phyloP scores from a whole-genome alignment of 2,888 invertebrate species.

The Gasteruption jaculator region DNA sequence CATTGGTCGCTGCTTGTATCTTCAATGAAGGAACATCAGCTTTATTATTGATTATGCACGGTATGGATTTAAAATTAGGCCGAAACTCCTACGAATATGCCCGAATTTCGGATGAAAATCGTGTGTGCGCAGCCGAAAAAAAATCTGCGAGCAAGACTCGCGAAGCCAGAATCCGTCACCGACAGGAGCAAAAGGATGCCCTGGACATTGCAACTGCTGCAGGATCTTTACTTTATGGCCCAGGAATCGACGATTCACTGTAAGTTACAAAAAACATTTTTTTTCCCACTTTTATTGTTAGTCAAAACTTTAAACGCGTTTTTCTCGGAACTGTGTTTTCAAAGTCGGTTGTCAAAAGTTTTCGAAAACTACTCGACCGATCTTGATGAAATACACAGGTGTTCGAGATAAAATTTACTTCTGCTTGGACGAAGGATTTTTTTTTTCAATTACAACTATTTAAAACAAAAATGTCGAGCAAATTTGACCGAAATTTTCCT shows the following conservation, averaged over 20 bases:
- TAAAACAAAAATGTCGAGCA: slow-evolving; percentile 1
- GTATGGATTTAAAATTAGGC: slow-evolving; percentile 7
- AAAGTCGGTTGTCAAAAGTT: slow-evolving; percentile 3
- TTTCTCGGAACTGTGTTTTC: slow-evolving; percentile 7
- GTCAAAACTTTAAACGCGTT: slow-evolving; percentile 7
- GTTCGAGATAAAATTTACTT: no score
- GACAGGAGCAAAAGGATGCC: slow-evolving; percentile 27
- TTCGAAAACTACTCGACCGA: slow-evolving; percentile 2
- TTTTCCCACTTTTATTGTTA: slow-evolving; percentile 1
- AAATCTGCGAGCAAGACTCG: slow-evolving; percentile 15
- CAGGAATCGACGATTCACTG: slow-evolving; percentile 27
- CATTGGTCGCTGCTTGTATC: slow-evolving; percentile 2
- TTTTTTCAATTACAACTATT: slow-evolving; percentile 5
- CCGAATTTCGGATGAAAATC: slow-evolving; percentile 1
- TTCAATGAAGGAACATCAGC: slow-evolving; percentile 5
- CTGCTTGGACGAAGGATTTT: slow-evolving; percentile 4
- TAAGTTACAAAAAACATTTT: slow-evolving; percentile 12
- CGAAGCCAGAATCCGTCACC: slow-evolving; percentile 24
- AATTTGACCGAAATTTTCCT: no score
- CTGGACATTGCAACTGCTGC: slow-evolving; percentile 23
- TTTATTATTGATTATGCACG: slow-evolving; percentile 5
- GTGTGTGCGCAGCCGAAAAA: slow-evolving; percentile 12
- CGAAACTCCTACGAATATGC: slow-evolving; percentile 5
- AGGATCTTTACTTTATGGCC: slow-evolving; percentile 23
- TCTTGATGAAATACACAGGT: slow-evolving; percentile 5